A percentile compares a stretch with the other conserved stretches of the same genome.
These are phyloP conservation scores for Enteromius fasciolatus DNA, from an alignment of 2,797 vertebrate species.

Conservation along the genomic window DNA sequence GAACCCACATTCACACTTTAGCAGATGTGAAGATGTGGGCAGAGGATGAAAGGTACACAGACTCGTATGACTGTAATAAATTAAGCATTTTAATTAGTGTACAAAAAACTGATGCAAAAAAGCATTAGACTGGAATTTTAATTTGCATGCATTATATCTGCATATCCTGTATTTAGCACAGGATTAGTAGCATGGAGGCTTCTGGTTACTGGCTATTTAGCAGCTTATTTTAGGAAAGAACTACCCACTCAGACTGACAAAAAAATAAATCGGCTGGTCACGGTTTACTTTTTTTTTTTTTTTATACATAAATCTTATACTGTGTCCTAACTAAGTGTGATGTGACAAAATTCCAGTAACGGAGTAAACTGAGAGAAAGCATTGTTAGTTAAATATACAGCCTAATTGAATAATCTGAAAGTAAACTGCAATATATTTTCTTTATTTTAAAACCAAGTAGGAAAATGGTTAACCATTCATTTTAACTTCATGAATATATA, in stretches of 20 bases:
- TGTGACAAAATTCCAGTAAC: neutral
- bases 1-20: conserved; percentile 11
- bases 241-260: neutral
- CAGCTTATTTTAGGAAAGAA: neutral
- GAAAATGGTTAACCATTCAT: neutral
- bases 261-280: neutral
- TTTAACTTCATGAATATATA: neutral
- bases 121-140: neutral
- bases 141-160: neutral
- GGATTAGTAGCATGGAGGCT: neutral
- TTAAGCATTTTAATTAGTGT: neutral
- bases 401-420: neutral
- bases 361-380: neutral
- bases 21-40: conserved; percentile 9
- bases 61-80: neutral
- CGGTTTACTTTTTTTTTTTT: neutral
- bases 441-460: neutral
- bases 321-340: neutral
- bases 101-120: neutral
- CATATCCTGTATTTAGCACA: neutral
- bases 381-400: neutral
- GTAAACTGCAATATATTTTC: neutral
- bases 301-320: neutral
- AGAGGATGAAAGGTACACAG: neutral
- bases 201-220: neutral